A percentile compares a stretch with the other conserved stretches of the same genome.
Evolutionary conservation across 2,888 invertebrate species (phyloP).

Genomic region (Acronicta psi): DNA sequence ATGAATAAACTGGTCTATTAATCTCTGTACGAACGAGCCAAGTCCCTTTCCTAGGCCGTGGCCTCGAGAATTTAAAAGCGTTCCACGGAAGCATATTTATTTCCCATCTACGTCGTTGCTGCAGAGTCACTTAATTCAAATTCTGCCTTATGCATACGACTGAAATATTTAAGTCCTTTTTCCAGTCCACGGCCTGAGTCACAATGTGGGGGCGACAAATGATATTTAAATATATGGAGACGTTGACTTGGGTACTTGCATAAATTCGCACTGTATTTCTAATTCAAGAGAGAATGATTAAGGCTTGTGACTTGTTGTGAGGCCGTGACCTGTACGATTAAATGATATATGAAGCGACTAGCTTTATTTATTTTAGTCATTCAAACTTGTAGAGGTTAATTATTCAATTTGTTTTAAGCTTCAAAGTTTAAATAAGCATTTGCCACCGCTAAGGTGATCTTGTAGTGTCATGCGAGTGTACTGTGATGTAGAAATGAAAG

Average conservation of each 20-base stretch:
- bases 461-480: slow-evolving; percentile 9
- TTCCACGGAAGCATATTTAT: slow-evolving; percentile 22
- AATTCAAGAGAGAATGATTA: slow-evolving; percentile 34
- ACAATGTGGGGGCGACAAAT: slow-evolving; percentile 21
- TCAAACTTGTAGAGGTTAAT: slow-evolving; percentile 32
- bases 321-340: slow-evolving; percentile 16
- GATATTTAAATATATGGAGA: slow-evolving; percentile 43
- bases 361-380: slow-evolving; percentile 16
- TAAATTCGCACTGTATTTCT: slow-evolving; percentile 33
- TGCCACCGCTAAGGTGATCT: slow-evolving; percentile 8
- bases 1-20: not conserved
- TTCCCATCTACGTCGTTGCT: slow-evolving; percentile 13
- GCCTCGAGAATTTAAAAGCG: slow-evolving; percentile 12
- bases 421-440: slow-evolving; percentile 18
- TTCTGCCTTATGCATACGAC: slow-evolving; percentile 21
- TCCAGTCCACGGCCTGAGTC: slow-evolving; percentile 17
- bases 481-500: slow-evolving; percentile 4
- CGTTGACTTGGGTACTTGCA: slow-evolving; percentile 19
- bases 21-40: not conserved
- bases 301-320: not conserved
- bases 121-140: slow-evolving; percentile 34
- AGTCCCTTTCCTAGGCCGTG: not conserved
- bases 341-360: slow-evolving; percentile 35
- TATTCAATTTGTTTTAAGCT: slow-evolving; percentile 43
- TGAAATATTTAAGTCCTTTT: slow-evolving; percentile 46